These are phyloP conservation scores for Archilochus colubris DNA, from an alignment of 2,113 vertebrate species.

Conservation along the genomic window DNA sequence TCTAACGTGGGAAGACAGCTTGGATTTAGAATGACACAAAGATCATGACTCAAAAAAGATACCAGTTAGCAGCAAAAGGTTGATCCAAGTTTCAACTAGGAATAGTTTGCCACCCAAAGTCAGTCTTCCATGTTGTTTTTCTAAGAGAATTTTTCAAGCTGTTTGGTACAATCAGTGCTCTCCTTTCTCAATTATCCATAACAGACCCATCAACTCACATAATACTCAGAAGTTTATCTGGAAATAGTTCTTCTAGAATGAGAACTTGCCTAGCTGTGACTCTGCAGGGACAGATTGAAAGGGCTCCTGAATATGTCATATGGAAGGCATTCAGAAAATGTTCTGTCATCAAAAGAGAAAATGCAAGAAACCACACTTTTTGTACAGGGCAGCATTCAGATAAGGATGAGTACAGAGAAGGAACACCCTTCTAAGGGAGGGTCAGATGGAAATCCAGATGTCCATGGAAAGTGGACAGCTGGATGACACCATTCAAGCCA, in stretches of 20 bases:
- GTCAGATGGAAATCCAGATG: neutral
- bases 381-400: neutral
- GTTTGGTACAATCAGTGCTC: neutral
- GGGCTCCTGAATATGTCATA: accelerated
- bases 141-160: neutral
- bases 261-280: neutral
- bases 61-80: neutral
- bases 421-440: neutral
- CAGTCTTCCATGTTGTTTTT: neutral
- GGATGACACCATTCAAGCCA: neutral
- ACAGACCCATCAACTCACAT: neutral
- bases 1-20: neutral
- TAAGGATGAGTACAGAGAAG: neutral
- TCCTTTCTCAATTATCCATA: neutral
- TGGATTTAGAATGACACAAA: neutral
- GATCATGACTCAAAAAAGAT: neutral
- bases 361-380: neutral
- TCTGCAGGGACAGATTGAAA: neutral
- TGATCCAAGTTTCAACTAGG: neutral
- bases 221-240: neutral
- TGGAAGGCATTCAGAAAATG: neutral
- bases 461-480: neutral
- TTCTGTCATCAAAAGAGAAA: neutral
- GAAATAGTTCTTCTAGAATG: neutral
- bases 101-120: neutral